Percentiles rank a stretch among this genome's conserved stretches.
These are phyloP conservation scores for Tapirus terrestris DNA, from an alignment of 2,113 vertebrate genomes.

Conservation along the genomic window DNA sequence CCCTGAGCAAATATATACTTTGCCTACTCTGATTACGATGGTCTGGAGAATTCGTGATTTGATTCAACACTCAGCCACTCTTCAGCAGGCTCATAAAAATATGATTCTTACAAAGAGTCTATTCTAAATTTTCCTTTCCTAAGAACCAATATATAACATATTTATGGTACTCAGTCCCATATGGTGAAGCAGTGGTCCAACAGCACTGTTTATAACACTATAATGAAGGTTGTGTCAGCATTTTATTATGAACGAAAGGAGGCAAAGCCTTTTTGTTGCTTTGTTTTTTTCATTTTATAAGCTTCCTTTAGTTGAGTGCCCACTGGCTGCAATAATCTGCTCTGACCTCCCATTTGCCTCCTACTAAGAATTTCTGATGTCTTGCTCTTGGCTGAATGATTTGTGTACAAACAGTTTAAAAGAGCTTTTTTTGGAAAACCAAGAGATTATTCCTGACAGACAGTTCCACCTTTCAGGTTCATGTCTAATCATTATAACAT, in stretches of 20 bases:
- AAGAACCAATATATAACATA: slow-evolving; percentile 66
- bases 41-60: slow-evolving; percentile 84
- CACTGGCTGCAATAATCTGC: slow-evolving; percentile 19
- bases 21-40: slow-evolving; percentile 80
- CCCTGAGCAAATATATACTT: slow-evolving; percentile 83
- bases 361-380: slow-evolving; percentile 53
- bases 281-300: slow-evolving; percentile 43
- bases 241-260: slow-evolving; percentile 68
- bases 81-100: slow-evolving; percentile 77
- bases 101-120: slow-evolving; percentile 60
- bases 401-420: slow-evolving; percentile 58
- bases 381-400: slow-evolving; percentile 38
- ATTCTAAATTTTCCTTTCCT: slow-evolving; percentile 67
- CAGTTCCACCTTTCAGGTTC: slow-evolving; percentile 25
- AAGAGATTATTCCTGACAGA: neutral
- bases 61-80: slow-evolving; percentile 80
- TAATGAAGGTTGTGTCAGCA: slow-evolving; percentile 75
- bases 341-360: slow-evolving; percentile 47
- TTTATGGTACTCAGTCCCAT: slow-evolving; percentile 56
- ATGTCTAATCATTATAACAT: neutral
- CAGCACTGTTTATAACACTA: slow-evolving; percentile 48
- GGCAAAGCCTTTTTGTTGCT: neutral
- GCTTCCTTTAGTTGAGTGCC: neutral
- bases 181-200: slow-evolving; percentile 51
- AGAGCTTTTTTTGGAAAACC: slow-evolving; percentile 33